Base-by-base conservation (phyloP, 2,888 invertebrate species). In the Sphaerophoria taeniata region DNA sequence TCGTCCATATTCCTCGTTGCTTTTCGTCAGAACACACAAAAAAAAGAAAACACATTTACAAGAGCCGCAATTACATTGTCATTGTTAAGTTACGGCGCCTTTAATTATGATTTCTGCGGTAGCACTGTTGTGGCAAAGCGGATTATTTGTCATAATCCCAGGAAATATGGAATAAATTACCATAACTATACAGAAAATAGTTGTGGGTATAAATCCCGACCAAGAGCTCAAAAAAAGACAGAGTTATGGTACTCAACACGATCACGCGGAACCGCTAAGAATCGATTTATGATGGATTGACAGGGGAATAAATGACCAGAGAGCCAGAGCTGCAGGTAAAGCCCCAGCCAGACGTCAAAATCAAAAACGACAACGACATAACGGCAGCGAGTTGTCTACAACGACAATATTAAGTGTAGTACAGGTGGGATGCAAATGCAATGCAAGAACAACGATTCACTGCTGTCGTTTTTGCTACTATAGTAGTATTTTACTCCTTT, bases 121-220 rank as follows among this genome's bases (percentile, higher is more conserved):
- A 51, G 71, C 43, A 33, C n/a, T 33, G 43, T 60, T 12, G 67
- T 70, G 69, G 70, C 56, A 85, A 85, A 81, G 77, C 85, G 81
- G 81, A 85, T 85, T 85, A 81, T 81, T 81, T 77, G 76, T 73
- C 85, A 85, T 85, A 85, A 85, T 85, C 81, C 85, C 76, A 55
- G 77, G 76, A 81, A 85, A 85, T 85, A 85, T 81, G 81, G 69
- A 81, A 73, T 34, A 77, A 76, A 81, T 85, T 85, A 85, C 63
- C 81, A 85, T 81, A 85, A 85, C 81, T 73, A 60, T 60, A 58
- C 76, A 81, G 81, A 16, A 6, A 51, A 9, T 73, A 77, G 65
- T 63, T 81, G 76, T 65, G 73, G 81, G 70, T 70, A 45, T 47
- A 58, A 9, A 45, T 65, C 51, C 12, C 33, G 43, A 55, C 11